Evolutionary conservation across 1,140 invertebrate genomes (phyloP), one percentile per base, ranked within the genome.

Genomic region (Sinella curviseta): DNA sequence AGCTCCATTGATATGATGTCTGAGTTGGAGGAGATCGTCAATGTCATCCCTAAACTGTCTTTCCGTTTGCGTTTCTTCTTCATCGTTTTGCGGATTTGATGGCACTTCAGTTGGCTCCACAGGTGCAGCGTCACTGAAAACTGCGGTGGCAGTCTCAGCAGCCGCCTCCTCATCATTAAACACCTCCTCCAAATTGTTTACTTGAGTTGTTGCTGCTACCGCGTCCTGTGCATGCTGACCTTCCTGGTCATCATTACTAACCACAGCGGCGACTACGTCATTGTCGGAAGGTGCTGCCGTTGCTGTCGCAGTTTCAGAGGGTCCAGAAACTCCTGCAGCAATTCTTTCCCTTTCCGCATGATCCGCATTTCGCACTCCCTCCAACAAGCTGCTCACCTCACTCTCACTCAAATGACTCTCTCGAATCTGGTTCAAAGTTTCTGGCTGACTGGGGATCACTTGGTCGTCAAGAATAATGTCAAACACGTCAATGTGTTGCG

Each of bases 151-250:
- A 24, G 34, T 16, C 55, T 24, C 74, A 30, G 75, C 35, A 4
- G 57, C 17, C 16, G 55, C 36, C 24, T 60, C 55, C 24, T 14
- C 30, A 1, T 76, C 73, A 39, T 55, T 24, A 34, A 54, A 57
- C 39, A n/a, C 54, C 1, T 14, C 57, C 2, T 67, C 74, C 20
- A 34, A 65, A 67, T 60, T 33, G 24, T 36, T 54, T 4, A n/a
- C 1, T 24, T 55, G 16, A 60, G 78, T 75, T 8, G 78, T 79
- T 76, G 48, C 17, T 20, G n/a, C 54, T 55, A 76, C 48, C 17
- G 33, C 39, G 1, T 74, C 30, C 1, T 60, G 55, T 60, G 8
- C 14, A 60, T 17, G 12, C 24, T 12, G 55, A 60, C 12, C 55
- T 17, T 12, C 55, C 24, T 12, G 24, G 12, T 17, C 3, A 26